phyloP scores from a whole-genome alignment of 2,888 invertebrate species.

The Ophion costatus region DNA sequence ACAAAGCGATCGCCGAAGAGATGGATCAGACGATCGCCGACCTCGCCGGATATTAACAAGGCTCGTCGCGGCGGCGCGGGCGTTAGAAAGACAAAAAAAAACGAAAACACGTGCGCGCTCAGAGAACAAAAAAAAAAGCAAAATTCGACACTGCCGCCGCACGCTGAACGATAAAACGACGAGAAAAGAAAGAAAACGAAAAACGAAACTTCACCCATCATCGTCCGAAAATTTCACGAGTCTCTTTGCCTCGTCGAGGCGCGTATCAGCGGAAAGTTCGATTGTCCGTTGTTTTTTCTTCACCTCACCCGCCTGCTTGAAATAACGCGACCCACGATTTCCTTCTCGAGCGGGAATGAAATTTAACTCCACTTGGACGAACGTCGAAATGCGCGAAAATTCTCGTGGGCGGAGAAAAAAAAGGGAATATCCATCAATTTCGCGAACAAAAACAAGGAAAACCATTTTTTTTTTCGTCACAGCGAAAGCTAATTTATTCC shows the following conservation, averaged over 20 bases:
- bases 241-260: constrained; percentile 38
- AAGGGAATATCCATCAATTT: not conserved
- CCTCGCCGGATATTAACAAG: constrained; percentile 92
- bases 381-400: constrained; percentile 9
- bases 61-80: constrained; percentile 53
- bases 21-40: constrained; percentile 98
- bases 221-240: constrained; percentile 33
- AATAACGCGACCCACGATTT: constrained; percentile 31
- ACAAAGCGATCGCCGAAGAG: constrained; percentile 99
- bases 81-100: constrained; percentile 30
- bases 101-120: constrained; percentile 54
- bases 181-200: constrained; percentile 20
- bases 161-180: constrained; percentile 59
- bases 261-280: constrained; percentile 54
- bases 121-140: constrained; percentile 62
- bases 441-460: not conserved
- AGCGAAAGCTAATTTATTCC: not conserved
- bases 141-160: constrained; percentile 71
- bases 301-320: constrained; percentile 53
- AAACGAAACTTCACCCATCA: constrained; percentile 31
- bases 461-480: not conserved
- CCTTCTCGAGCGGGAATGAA: constrained; percentile 40
- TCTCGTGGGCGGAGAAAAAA: constrained; percentile 17
- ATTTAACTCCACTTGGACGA: constrained; percentile 7
- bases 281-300: constrained; percentile 51